Conservation (phyloP, 2,797 vertebrate genomes). For the Bradypodion pumilum region DNA sequence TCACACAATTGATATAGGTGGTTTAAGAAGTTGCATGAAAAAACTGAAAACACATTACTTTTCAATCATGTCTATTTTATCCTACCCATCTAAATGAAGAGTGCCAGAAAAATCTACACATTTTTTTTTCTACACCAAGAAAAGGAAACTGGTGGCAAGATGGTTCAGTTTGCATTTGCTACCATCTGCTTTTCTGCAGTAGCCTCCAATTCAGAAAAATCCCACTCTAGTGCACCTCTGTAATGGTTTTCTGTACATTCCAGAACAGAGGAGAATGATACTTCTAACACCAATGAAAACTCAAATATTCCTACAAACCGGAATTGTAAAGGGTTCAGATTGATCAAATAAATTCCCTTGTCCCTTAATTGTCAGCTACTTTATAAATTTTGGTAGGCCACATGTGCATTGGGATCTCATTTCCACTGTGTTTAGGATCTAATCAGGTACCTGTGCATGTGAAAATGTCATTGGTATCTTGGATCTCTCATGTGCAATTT, state of each 20-base stretch:
- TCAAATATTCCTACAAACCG: neutral
- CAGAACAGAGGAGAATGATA: neutral
- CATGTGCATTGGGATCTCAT: too few relatives aligned
- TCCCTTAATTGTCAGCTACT: too few relatives aligned
- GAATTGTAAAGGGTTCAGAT: too few relatives aligned
- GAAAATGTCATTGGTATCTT: too few relatives aligned
- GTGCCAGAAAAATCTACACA: neutral
- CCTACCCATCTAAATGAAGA: neutral
- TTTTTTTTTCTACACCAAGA: neutral
- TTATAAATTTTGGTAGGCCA: too few relatives aligned
- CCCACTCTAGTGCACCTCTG: neutral
- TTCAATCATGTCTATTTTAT: neutral
- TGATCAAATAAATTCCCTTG: too few relatives aligned
- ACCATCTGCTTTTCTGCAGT: neutral
- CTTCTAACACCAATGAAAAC: neutral
- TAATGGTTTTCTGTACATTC: neutral
- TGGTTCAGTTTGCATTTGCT: neutral
- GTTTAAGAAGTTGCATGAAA: neutral
- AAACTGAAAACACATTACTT: neutral
- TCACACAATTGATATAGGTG: neutral
- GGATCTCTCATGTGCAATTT: too few relatives aligned
- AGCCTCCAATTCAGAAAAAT: neutral
- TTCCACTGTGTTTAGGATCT: too few relatives aligned
- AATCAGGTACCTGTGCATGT: too few relatives aligned
- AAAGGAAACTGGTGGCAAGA: too few relatives aligned